Conservation (phyloP, 2,888 invertebrate genomes). For the Bombylius discolor region DNA sequence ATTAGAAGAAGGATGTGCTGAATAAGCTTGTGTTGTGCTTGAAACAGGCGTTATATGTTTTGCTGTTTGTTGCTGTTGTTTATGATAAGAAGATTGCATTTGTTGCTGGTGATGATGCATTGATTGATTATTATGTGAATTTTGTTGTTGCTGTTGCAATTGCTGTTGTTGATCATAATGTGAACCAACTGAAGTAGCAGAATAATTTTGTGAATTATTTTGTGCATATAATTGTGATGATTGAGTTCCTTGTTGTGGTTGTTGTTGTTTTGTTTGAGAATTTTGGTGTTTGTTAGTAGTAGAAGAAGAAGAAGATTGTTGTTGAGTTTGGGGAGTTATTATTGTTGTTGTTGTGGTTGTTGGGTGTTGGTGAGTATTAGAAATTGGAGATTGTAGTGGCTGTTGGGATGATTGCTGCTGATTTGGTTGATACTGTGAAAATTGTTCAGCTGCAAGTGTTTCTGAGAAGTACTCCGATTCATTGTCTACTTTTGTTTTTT, state of each 20-base stretch:
- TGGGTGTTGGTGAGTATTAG: constrained; percentile 14
- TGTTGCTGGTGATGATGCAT: constrained; percentile 20
- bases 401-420: constrained; percentile 23
- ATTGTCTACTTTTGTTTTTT: constrained; percentile 18
- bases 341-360: constrained; percentile 28
- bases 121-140: constrained; percentile 3
- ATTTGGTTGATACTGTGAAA: constrained; percentile 30
- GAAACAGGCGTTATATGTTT: constrained; percentile 21
- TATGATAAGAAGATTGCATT: constrained; percentile 18
- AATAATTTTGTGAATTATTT: constrained; percentile 18
- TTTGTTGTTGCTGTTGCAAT: constrained; percentile 21
- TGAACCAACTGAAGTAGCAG: constrained; percentile 22
- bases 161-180: constrained; percentile 16
- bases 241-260: constrained; percentile 13
- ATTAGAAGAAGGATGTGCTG: not conserved
- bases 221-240: constrained; percentile 16
- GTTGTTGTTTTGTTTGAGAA: constrained; percentile 11
- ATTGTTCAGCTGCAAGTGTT: constrained; percentile 38
- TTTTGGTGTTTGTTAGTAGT: not conserved
- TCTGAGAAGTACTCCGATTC: constrained; percentile 39
- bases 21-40: not conserved
- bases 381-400: constrained; percentile 14
- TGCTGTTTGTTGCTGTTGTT: constrained; percentile 15
- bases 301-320: not conserved
- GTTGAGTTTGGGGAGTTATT: constrained; percentile 15